Evolutionary conservation across 2,888 invertebrate genomes (phyloP), one percentile per base, ranked within the genome.

Genomic region (Busseola fusca): DNA sequence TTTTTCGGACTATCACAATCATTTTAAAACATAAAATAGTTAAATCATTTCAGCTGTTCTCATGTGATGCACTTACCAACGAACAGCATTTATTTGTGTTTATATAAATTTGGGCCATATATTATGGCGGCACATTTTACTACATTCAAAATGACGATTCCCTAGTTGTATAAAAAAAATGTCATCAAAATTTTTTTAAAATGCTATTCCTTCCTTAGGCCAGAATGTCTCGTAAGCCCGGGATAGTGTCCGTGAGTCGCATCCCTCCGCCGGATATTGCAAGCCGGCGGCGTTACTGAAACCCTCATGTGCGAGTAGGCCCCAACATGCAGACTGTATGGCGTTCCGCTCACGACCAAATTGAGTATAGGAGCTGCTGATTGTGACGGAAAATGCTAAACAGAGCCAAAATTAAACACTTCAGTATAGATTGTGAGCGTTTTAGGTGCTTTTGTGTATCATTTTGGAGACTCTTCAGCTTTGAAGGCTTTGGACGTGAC

Each of bases 311-410:
- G 34, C 42, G 21, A 34, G 68, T 27, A 68, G 66, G 80, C 57
- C 30, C 52, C 52, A 21, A 37, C 72, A 30, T 48, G 71, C 73
- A 40, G 68, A 63, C 68, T 81, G 82, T 82, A 86, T 86, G 79
- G 72, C 62, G 78, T 77, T 67, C 84, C 82, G 86, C 88, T 88
- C 85, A 84, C 83, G 73, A 79, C 71, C 56, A 84, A 85, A 87
- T 87, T 83, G 85, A 87, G 85, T 86, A 85, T 84, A 84, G 84
- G 78, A 76, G 69, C 75, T 73, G 42, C 78, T 81, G 85, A 81
- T 85, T 84, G 82, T 85, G 68, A 80, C 58, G 78, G 66, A 80
- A 86, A 87, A 88, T 87, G 88, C 84, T 84, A 86, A 87, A 79
- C 84, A 83, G 83, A 63, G 74, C 74, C 77, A 72, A 82, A 84